phyloP scores from a whole-genome alignment of 2,113 vertebrate genomes.

The Lontra canadensis region DNA sequence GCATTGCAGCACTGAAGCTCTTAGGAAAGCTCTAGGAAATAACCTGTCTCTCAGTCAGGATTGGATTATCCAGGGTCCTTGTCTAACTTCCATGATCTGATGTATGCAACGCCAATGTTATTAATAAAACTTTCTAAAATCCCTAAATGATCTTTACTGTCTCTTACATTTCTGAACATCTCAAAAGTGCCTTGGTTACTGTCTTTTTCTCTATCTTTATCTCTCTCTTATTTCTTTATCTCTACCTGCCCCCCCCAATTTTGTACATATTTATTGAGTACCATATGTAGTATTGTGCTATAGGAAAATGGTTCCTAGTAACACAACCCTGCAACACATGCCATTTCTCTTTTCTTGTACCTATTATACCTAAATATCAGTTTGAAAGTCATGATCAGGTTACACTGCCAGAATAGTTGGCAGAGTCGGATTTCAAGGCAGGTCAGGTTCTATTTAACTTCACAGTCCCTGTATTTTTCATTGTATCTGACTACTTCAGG shows the following conservation, averaged over 20 bases:
- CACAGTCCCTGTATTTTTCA: background rate
- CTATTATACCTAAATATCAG: background rate
- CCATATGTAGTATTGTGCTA: background rate
- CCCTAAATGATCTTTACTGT: background rate
- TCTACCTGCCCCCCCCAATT: background rate
- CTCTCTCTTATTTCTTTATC: background rate
- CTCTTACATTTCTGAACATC: background rate
- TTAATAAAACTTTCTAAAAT: background rate
- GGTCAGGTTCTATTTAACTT: background rate
- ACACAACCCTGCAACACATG: background rate
- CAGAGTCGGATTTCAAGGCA: background rate
- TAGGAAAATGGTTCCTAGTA: background rate
- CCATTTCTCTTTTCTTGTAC: background rate
- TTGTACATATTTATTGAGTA: background rate
- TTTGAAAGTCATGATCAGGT: background rate
- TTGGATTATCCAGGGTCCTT: background rate
- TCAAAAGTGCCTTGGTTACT: background rate
- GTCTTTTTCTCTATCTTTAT: background rate
- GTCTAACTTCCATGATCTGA: background rate
- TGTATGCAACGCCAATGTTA: background rate
- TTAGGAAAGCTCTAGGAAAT: constrained; percentile 18
- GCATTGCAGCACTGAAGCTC: background rate
- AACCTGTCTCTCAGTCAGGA: background rate
- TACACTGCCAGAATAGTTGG: background rate
- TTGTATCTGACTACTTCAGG: background rate